Percentiles rank a stretch among this genome's conserved stretches.
Conservation (phyloP, 2,113 vertebrate species). For the Spea bombifrons region DNA sequence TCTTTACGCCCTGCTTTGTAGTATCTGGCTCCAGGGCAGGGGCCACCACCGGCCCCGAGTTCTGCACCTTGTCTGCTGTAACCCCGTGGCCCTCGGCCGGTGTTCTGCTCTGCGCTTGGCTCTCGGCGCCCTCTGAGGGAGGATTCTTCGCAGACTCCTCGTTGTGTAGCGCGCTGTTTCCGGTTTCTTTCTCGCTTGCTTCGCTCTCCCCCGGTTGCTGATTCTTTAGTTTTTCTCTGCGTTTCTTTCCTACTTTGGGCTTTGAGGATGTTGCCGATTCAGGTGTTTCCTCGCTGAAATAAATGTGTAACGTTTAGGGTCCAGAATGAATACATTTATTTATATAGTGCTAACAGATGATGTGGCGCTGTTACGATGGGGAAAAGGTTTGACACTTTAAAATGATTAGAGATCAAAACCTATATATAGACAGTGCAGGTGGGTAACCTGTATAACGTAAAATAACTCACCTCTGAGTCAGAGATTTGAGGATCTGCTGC, state of each 20-base stretch:
- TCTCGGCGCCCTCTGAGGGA: too few relatives aligned
- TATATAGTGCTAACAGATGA: too few relatives aligned
- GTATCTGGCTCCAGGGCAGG: neutral
- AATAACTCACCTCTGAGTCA: slow-evolving; percentile 54
- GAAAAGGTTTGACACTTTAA: too few relatives aligned
- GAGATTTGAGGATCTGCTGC: slow-evolving; percentile 69
- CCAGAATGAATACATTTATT: too few relatives aligned
- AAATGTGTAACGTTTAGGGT: too few relatives aligned
- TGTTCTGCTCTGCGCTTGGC: neutral
- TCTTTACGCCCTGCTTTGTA: neutral
- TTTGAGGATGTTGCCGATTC: slow-evolving; percentile 51
- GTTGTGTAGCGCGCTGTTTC: slow-evolving; percentile 16
- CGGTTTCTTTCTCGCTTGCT: neutral
- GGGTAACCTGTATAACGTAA: neutral
- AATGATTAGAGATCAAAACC: too few relatives aligned
- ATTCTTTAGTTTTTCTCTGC: slow-evolving; percentile 47
- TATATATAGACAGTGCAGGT: too few relatives aligned
- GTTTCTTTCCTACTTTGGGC: slow-evolving; percentile 61
- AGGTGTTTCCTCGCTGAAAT: slow-evolving; percentile 37
- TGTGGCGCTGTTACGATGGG: too few relatives aligned
- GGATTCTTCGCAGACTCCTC: neutral
- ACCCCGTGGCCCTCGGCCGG: neutral
- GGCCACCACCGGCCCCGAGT: neutral
- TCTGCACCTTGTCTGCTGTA: neutral
- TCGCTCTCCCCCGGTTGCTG: neutral